Percentiles rank a stretch among this genome's conserved stretches.
These are phyloP conservation scores for Battus philenor DNA, from an alignment of 1,140 invertebrate species.

Conservation along the genomic window DNA sequence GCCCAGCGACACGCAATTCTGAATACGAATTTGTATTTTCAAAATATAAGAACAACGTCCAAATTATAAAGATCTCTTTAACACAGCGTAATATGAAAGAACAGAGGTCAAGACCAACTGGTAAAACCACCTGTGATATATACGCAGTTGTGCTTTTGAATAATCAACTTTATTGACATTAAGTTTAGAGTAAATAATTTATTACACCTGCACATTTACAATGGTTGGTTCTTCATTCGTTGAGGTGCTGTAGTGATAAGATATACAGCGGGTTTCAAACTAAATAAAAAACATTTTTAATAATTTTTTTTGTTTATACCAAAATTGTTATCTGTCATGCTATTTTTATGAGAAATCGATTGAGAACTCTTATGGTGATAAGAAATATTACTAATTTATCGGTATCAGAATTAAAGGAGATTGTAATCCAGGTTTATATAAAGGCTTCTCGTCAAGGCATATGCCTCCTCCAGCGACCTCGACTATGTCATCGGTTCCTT, in stretches of 20 bases:
- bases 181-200: slow-evolving; percentile 16
- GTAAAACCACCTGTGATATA: slow-evolving; percentile 15
- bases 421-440: too few relatives aligned
- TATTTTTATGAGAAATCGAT: neutral
- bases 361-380: too few relatives aligned
- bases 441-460: too few relatives aligned
- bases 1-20: slow-evolving; percentile 36
- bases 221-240: slow-evolving; percentile 41
- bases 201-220: slow-evolving; percentile 11
- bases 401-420: too few relatives aligned
- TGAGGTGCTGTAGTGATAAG: slow-evolving; percentile 48
- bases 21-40: slow-evolving; percentile 56
- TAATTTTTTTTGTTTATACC: neutral
- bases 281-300: neutral
- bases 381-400: too few relatives aligned
- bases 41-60: slow-evolving; percentile 43
- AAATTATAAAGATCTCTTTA: slow-evolving; percentile 26
- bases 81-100: slow-evolving; percentile 22
- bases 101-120: slow-evolving; percentile 31
- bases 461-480: too few relatives aligned
- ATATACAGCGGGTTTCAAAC: slow-evolving; percentile 34
- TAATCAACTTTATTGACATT: slow-evolving; percentile 17
- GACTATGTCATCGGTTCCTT: too few relatives aligned
- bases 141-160: slow-evolving; percentile 14
- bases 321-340: neutral